Conservation (phyloP, 1,140 invertebrate genomes). For the Apis florea region DNA sequence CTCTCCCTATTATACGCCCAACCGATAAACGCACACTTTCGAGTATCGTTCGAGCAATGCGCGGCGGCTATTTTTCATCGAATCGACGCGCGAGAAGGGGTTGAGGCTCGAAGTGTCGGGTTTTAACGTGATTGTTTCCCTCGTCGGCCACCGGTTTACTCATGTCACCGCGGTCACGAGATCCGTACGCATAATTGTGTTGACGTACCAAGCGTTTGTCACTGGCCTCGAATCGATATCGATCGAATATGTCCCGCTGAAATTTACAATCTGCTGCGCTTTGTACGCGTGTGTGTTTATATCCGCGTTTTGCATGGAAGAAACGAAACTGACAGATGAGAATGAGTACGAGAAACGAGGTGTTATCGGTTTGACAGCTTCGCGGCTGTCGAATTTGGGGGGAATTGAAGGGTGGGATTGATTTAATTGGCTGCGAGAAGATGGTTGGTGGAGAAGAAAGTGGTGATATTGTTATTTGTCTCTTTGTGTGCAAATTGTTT, state of each 20-base stretch:
- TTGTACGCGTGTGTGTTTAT: no score
- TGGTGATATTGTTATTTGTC: no score
- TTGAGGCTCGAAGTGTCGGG: background rate
- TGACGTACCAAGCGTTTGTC: conserved; percentile 21
- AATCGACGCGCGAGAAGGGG: background rate
- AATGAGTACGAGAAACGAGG: no score
- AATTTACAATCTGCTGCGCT: conserved; percentile 7
- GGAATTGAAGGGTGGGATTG: background rate
- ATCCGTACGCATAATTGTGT: conserved; percentile 46
- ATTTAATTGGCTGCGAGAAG: background rate
- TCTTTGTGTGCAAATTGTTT: no score
- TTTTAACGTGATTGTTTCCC: conserved; percentile 43
- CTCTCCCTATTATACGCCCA: background rate
- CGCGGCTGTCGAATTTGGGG: background rate
- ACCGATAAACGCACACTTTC: background rate
- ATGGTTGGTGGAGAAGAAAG: no score
- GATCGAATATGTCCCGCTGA: background rate
- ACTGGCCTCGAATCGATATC: conserved; percentile 3
- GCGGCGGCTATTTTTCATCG: conserved; percentile 30
- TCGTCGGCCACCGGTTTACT: conserved; percentile 18
- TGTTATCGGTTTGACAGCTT: background rate
- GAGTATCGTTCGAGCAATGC: background rate
- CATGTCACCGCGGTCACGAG: conserved; percentile 23
- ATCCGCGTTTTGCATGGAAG: background rate
- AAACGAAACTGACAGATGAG: background rate